Base-by-base conservation (phyloP, 2,888 invertebrate genomes). In the Brachypalpus laphriformis region DNA sequence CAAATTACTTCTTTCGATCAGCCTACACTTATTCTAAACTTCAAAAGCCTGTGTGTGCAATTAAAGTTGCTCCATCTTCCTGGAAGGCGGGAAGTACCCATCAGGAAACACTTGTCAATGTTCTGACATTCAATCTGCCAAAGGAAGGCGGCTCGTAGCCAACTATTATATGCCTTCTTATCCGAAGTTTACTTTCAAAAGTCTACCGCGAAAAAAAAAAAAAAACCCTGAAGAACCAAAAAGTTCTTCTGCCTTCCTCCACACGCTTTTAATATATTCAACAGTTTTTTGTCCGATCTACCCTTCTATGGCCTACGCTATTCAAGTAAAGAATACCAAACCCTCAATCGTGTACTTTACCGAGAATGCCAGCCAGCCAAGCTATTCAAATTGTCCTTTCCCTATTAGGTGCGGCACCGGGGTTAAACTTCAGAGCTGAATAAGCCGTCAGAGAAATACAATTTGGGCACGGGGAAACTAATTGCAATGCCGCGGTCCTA, bases 401-500 rank as follows among this genome's bases (percentile, higher is more conserved):
- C 47, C n/a, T 42, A 49, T 37, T 37, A 71, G 59, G 65, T 57
- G 51, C 31, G 51, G 51, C 47, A 61, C 22, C 47, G 56, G 68
- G 78, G 83, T 78, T 83, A 78, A 83, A 63, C 68, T 74, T 68
- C 78, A 37, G 74, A 47, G 5, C 74, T 65, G 78, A 83, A 75
- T 78, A 65, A 83, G 78, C 78, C 78, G 49, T 78, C 78, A 74
- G 78, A 78, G 83, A 34, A 0, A 34, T 74, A 74, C 72, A 68
- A 78, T 78, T 83, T 63, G 40, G 68, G 63, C 56, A 25, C 68
- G 74, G 78, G 45, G 68, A 47, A 78, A 81, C 85, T 85, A 81
- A 85, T 85, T 85, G 85, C 81, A 71, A 40, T 81, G 80, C 75
- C 71, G 47, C 37, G 37, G 75, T 85, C 75, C 85, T 75, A 81